Evolutionary conservation across 1,140 invertebrate species (phyloP).

Genomic region (Macrosteles quadrilineatus): DNA sequence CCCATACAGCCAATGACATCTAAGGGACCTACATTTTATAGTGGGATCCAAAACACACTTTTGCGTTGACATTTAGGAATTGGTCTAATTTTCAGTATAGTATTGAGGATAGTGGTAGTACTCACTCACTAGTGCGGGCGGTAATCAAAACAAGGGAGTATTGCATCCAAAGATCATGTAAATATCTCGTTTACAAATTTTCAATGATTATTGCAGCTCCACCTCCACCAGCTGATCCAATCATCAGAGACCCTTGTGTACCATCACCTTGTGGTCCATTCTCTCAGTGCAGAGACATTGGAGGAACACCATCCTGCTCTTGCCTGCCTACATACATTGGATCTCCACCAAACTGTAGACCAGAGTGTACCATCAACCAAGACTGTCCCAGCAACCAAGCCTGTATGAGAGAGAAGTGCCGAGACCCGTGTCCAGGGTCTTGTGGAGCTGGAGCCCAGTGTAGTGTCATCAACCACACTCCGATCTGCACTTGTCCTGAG

Average conservation of each 20-base stretch:
- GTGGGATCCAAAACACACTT: too few relatives aligned
- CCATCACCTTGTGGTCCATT: constrained; percentile 59
- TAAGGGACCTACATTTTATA: too few relatives aligned
- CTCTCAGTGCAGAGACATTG: constrained; percentile 53
- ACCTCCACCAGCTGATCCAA: constrained; percentile 38
- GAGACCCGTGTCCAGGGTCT: constrained; percentile 50
- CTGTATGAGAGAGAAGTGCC: constrained; percentile 50
- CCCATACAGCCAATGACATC: too few relatives aligned
- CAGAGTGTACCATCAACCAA: constrained; percentile 51
- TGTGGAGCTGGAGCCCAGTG: constrained; percentile 54
- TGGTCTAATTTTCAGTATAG: too few relatives aligned
- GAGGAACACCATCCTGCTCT: constrained; percentile 48
- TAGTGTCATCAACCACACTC: constrained; percentile 52
- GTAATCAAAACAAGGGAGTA: too few relatives aligned
- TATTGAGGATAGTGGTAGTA: too few relatives aligned
- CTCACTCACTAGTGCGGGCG: too few relatives aligned
- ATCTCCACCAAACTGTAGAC: constrained; percentile 53
- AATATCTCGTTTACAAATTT: too few relatives aligned
- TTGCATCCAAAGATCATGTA: too few relatives aligned
- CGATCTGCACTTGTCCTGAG: constrained; percentile 51
- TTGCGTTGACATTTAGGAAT: too few relatives aligned
- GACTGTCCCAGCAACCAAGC: constrained; percentile 49
- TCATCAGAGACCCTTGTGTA: constrained; percentile 50
- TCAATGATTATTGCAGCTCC: constrained; percentile 36
- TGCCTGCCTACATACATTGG: constrained; percentile 50